Evolutionary conservation across 1,140 invertebrate species (phyloP).

Genomic region (Rhagoletis pomonella): DNA sequence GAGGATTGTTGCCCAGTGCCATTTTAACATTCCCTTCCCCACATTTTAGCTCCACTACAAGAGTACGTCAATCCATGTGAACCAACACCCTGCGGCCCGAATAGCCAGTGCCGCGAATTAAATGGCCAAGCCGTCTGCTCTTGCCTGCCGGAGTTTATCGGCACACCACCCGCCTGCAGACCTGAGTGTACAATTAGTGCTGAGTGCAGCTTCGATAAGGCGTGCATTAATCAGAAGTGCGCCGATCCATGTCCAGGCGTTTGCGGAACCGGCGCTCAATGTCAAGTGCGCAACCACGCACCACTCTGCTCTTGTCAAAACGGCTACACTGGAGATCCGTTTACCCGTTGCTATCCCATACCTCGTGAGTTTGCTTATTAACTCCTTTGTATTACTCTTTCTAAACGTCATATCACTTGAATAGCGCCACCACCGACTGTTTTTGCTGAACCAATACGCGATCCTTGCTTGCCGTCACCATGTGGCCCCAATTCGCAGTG

Average conservation of each 20-base stretch:
- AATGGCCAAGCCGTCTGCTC: conserved; percentile 80
- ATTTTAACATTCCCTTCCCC: not conserved
- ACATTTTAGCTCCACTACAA: conserved; percentile 62
- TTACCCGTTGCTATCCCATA: conserved; percentile 77
- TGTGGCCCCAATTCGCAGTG: conserved; percentile 69
- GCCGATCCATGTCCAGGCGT: conserved; percentile 83
- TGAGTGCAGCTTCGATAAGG: conserved; percentile 81
- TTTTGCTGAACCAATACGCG: conserved; percentile 70
- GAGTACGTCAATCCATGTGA: conserved; percentile 77
- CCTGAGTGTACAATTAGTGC: conserved; percentile 80
- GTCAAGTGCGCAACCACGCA: conserved; percentile 78
- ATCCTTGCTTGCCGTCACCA: conserved; percentile 77
- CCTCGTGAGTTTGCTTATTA: conserved; percentile 75
- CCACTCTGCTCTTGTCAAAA: conserved; percentile 78
- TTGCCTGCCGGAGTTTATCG: conserved; percentile 82
- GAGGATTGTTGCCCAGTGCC: not conserved
- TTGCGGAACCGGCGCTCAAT: conserved; percentile 78
- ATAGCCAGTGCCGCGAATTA: conserved; percentile 82
- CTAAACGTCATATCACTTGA: conserved; percentile 49
- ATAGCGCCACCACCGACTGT: conserved; percentile 77
- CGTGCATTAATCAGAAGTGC: conserved; percentile 82
- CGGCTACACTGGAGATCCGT: conserved; percentile 81
- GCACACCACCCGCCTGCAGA: conserved; percentile 84
- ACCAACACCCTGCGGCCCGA: conserved; percentile 82
- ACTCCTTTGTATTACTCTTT: conserved; percentile 59